Evolutionary conservation across 2,797 vertebrate species (phyloP).

Genomic region (Phrynocephalus vlangalii): DNA sequence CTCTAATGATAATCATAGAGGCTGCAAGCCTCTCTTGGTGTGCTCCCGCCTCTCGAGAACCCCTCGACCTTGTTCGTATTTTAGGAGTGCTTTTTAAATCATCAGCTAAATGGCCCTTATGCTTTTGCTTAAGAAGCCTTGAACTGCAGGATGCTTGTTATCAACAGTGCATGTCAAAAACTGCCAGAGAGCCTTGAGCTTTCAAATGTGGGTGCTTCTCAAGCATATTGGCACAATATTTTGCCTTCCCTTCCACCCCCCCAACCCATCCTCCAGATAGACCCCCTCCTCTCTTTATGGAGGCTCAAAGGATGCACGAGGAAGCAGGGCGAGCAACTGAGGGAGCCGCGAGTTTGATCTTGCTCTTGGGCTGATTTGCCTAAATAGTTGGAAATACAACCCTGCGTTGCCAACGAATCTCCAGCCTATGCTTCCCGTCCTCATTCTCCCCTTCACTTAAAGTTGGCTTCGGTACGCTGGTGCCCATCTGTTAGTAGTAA

Average conservation of each 20-base stretch:
- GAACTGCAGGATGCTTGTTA: conserved; percentile 9
- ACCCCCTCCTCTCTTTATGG: not conserved
- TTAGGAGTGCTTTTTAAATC: not conserved
- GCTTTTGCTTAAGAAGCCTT: not conserved
- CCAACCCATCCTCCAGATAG: too few species aligned
- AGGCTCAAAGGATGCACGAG: not conserved
- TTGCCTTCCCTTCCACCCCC: not conserved
- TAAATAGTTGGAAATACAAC: conserved; percentile 55
- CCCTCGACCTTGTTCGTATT: conserved; percentile 35
- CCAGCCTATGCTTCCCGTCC: conserved; percentile 60
- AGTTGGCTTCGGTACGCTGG: conserved; percentile 69
- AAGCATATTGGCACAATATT: not conserved
- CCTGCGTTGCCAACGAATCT: conserved; percentile 61
- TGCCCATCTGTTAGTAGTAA: conserved; percentile 78
- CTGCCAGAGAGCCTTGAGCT: conserved; percentile 19
- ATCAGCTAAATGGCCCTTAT: conserved; percentile 34
- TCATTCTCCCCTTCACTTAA: conserved; percentile 69
- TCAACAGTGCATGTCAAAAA: not conserved
- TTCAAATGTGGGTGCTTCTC: not conserved
- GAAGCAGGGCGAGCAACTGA: conserved; percentile 20
- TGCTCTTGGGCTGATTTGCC: conserved; percentile 59
- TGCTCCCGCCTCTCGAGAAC: conserved; percentile 28
- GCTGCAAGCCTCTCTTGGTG: not conserved
- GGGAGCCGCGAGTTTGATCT: conserved; percentile 54
- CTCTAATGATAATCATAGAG: conserved; percentile 22